Base-by-base conservation (phyloP, 2,888 invertebrate genomes). In the Aelia acuminata region DNA sequence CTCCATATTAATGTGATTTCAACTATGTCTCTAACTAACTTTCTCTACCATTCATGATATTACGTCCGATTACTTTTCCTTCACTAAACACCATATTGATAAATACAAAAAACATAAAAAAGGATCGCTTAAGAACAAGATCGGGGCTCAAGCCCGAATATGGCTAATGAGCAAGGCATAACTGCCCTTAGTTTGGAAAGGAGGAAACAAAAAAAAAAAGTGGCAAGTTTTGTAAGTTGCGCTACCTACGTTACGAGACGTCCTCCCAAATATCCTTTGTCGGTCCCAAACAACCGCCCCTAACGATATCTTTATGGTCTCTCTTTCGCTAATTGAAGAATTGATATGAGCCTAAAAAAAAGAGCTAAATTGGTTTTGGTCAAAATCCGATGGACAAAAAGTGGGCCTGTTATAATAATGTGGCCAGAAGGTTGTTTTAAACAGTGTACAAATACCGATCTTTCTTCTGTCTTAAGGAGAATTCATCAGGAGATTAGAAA, bases 291-390 rank as follows among this genome's bases (percentile, higher is more conserved):
- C 13, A 47, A n/a, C 80, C 80, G 43, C n/a, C n/a, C 13, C 35
- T 70, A 70, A 70, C 63, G 63, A 70, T 70, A 70, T 70, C 43
- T 80, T 80, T 80, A 80, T 80, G 80, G 22, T 8, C n/a, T 47
- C 43, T 11, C 43, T 80, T 43, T 80, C n/a, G 4, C 80, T 80
- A 80, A 80, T 80, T 80, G 80, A 80, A 80, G 80, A 80, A 80
- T 80, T 80, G 43, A 80, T 80, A 39, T 47, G 43, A n/a, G 39
- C 22, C 22, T 39, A n/a, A 80, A n/a, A 80, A 80, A 80, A 80
- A 26, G 43, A 70, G 35, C 15, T 35, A 13, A 70, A 70, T 70
- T 70, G 63, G 31, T 70, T 70, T 70, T 70, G 63, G 31, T 35
- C 63, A 70, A 70, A 70, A 70, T 20, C 22, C 18, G 18, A 7